Evolutionary conservation across 2,797 vertebrate genomes (phyloP).

Genomic region (Sorex maritimensis): DNA sequence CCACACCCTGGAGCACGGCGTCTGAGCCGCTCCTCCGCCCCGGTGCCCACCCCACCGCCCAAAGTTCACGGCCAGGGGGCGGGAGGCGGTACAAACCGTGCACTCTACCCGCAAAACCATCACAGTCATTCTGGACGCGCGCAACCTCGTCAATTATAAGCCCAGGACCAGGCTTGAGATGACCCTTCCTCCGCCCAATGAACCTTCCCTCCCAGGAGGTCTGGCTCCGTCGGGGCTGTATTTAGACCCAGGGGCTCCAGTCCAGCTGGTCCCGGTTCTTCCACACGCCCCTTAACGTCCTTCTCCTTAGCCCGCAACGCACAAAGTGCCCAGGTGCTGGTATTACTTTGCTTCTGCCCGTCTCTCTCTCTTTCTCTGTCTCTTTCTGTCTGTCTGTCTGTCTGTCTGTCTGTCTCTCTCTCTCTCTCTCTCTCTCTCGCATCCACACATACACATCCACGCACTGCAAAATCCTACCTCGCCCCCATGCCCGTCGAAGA

Average conservation of each 20-base stretch:
- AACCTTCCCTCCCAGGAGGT: not conserved
- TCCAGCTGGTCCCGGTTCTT: not conserved
- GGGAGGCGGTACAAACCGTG: not conserved
- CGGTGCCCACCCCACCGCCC: not conserved
- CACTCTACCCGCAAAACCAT: not conserved
- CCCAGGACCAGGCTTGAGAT: not conserved
- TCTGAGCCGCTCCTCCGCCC: not conserved
- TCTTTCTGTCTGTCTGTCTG: too few relatives aligned
- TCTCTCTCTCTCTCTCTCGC: not conserved
- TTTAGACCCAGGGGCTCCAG: not conserved
- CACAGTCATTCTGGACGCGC: conserved; percentile 30
- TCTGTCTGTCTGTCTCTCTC: too few relatives aligned
- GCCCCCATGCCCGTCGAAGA: conserved; percentile 99
- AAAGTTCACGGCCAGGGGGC: conserved; percentile 9
- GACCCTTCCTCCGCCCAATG: not conserved
- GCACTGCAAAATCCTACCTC: conserved; percentile 92
- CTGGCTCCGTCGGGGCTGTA: not conserved
- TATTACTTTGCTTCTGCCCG: too few relatives aligned
- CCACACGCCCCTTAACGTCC: too few relatives aligned
- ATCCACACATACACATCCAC: not conserved
- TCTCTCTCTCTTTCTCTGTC: too few relatives aligned
- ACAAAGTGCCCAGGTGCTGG: too few relatives aligned
- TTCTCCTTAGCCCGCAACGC: too few relatives aligned
- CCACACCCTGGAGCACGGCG: not conserved
- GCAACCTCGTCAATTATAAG: not conserved